A percentile compares a stretch with the other conserved stretches of the same genome.
Evolutionary conservation across 2,113 vertebrate genomes (phyloP).

Genomic region (Nipponia nippon): DNA sequence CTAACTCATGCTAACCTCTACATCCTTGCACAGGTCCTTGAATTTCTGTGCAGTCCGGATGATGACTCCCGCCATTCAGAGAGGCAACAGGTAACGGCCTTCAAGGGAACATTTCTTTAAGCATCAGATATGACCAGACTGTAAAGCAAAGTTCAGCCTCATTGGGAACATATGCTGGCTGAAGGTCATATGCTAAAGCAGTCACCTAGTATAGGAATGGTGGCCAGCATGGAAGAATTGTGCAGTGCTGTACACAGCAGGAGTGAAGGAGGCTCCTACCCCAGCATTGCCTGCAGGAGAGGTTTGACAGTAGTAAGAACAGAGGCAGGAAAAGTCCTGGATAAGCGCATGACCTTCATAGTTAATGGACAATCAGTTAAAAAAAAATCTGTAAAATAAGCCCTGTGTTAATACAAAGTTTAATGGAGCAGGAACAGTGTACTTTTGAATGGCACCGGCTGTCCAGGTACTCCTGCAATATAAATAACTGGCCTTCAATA

Average conservation of each 20-base stretch:
- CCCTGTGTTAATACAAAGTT: background rate
- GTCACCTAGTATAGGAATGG: background rate
- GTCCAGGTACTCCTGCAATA: background rate
- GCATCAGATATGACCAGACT: background rate
- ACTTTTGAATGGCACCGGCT: background rate
- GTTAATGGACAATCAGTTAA: background rate
- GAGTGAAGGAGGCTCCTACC: background rate
- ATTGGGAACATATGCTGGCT: fast-evolving
- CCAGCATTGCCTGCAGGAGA: background rate
- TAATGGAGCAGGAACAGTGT: background rate
- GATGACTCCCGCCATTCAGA: conserved; percentile 95
- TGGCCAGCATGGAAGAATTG: background rate
- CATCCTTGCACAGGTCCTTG: conserved; percentile 83
- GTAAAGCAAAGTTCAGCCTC: background rate
- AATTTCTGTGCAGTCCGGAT: conserved; percentile 93
- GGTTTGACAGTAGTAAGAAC: background rate
- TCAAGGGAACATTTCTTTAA: background rate
- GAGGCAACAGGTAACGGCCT: conserved; percentile 87
- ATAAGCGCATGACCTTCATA: background rate
- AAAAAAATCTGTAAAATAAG: background rate
- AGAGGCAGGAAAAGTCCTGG: background rate
- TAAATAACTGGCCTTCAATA: background rate
- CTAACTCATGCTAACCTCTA: background rate
- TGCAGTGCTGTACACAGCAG: background rate
- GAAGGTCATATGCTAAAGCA: background rate